Evolutionary conservation across 2,797 vertebrate genomes (phyloP), one percentile per base, ranked within the genome.

Genomic region (Ficedula albicollis): DNA sequence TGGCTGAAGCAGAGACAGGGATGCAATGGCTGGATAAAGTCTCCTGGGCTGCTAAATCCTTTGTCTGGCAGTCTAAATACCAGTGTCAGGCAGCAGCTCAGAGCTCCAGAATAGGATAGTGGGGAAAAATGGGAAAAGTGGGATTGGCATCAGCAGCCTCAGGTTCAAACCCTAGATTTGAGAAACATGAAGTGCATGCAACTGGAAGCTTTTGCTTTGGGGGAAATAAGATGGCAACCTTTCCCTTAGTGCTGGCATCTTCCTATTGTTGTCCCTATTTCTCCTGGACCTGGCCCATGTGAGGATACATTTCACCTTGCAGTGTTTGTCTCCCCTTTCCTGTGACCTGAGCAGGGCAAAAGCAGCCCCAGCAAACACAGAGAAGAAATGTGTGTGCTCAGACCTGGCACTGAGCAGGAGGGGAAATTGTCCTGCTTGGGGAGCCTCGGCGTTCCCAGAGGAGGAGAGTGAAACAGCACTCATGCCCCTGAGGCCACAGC

Each of bases 261-360:
- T 81, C 63, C 70, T 10, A 0, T 30, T 1, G 0, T 7, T 49
- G 39, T 14, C 44, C 30, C 23, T 25, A 0, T 34, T 43, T 23
- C 22, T 88, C 36, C 39, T 48, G 51, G n/a, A n/a, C 9, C 46
- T n/a, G 73, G 77, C 32, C 38, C 16, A 1, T 5, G 3, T 10
- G 38, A 81, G 46, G 58, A 49, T 11, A 32, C 9, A 2, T 66
- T 82, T 79, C 75, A n/a, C 41, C 29, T 72, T 34, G 67, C 21
- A 43, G 43, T 23, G 30, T 60, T 94, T 80, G 34, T 20, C 7
- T 51, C 49, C 48, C 64, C 26, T 66, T 91, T 66, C 55, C 60
- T 41, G 38, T 20, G 27, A 23, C 39, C 68, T 83, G 76, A 3
- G 4, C 13, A 9, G 41, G 32, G 27, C 46, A 66, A 56, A 81